Conservation (phyloP, 2,888 invertebrate species). For the Latrodectus elegans region DNA sequence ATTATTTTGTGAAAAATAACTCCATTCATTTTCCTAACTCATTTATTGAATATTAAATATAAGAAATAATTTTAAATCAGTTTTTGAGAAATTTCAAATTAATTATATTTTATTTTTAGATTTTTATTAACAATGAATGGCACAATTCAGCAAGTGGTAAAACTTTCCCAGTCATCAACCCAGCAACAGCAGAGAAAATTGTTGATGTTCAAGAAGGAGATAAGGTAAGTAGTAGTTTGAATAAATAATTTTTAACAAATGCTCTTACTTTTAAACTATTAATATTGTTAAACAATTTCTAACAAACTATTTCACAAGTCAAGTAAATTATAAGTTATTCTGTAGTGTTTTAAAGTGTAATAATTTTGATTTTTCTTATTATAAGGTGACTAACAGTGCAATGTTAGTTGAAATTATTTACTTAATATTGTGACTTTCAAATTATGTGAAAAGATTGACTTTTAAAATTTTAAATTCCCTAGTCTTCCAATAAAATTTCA, state of each 20-base stretch:
- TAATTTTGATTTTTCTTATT: background rate
- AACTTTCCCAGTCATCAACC: slow-evolving; percentile 89
- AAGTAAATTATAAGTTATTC: background rate
- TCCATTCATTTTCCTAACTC: no score
- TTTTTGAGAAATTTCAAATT: background rate
- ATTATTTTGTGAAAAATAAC: no score
- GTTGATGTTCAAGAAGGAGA: slow-evolving; percentile 87
- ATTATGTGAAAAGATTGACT: no score
- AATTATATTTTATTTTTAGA: slow-evolving; percentile 74
- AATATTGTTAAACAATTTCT: no score
- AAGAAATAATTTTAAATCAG: no score
- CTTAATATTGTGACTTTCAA: no score
- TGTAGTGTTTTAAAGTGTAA: background rate
- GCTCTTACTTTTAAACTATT: background rate
- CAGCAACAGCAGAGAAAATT: slow-evolving; percentile 85
- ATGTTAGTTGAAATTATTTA: no score
- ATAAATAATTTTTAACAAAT: background rate
- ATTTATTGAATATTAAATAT: no score
- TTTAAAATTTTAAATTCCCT: no score
- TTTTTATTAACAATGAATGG: slow-evolving; percentile 98
- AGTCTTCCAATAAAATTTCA: no score
- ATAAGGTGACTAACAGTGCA: background rate
- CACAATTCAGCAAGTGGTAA: slow-evolving; percentile 88
- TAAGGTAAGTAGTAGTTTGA: slow-evolving; percentile 73
- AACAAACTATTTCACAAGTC: background rate